Conservation (phyloP, 2,888 invertebrate species). For the Lepidocyrtinus sp. region DNA sequence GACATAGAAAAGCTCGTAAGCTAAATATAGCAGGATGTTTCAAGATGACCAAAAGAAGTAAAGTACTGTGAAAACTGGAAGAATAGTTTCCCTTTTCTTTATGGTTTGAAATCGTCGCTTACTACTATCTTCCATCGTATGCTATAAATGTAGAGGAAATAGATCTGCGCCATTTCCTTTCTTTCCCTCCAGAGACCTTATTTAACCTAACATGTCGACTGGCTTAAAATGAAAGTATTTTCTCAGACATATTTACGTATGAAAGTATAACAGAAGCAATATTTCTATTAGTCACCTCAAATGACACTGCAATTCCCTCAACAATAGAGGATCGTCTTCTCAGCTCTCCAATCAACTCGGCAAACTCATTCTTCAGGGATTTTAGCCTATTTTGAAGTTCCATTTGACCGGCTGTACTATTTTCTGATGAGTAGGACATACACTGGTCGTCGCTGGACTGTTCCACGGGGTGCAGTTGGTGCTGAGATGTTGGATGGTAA, state of each 20-base stretch:
- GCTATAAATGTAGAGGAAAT: too few relatives aligned
- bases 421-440: constrained; percentile 15
- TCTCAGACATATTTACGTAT: background rate
- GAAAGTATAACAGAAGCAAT: background rate
- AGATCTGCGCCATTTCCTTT: too few relatives aligned
- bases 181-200: background rate
- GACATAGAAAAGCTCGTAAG: too few relatives aligned
- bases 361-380: constrained; percentile 73
- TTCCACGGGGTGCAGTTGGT: constrained; percentile 11
- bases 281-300: constrained; percentile 61
- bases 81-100: too few relatives aligned
- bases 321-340: constrained; percentile 72
- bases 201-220: background rate
- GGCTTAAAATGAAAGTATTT: background rate
- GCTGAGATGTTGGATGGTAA: background rate
- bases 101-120: too few relatives aligned
- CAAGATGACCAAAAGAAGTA: too few relatives aligned
- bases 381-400: constrained; percentile 70
- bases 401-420: constrained; percentile 58
- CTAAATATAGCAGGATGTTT: too few relatives aligned
- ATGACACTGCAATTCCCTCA: constrained; percentile 68
- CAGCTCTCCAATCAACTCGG: constrained; percentile 73
- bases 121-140: too few relatives aligned
- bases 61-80: too few relatives aligned
- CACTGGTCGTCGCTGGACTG: constrained; percentile 14